Evolutionary conservation across 2,113 vertebrate genomes (phyloP).

Genomic region (Chrysemys picta): DNA sequence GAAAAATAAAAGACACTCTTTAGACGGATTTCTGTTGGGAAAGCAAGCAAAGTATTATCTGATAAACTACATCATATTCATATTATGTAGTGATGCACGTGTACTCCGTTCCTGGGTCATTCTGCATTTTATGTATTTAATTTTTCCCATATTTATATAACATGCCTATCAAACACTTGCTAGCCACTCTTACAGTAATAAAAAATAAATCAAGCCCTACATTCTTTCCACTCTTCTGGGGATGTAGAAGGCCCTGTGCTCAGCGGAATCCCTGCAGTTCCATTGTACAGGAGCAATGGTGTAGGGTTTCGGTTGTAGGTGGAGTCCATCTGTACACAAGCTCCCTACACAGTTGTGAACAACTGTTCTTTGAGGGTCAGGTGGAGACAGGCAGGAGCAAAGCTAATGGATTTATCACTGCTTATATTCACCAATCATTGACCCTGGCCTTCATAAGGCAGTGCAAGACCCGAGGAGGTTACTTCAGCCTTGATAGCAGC

Average conservation of each 20-base stretch:
- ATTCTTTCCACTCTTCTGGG: background rate
- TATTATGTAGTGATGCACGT: slow-evolving; percentile 23
- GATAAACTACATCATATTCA: slow-evolving; percentile 63
- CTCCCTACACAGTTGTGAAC: background rate
- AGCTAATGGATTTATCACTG: background rate
- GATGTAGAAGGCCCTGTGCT: slow-evolving; percentile 6
- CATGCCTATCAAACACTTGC: background rate
- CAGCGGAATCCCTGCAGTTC: slow-evolving; percentile 43
- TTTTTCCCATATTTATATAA: slow-evolving; percentile 6
- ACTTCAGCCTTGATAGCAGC: background rate
- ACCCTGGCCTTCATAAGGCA: background rate
- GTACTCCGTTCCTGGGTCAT: background rate
- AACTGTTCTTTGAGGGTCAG: background rate
- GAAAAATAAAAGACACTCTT: slow-evolving; percentile 75
- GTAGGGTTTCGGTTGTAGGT: background rate
- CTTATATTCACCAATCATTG: background rate
- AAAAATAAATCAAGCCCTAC: slow-evolving; percentile 14
- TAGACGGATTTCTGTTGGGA: slow-evolving; percentile 71
- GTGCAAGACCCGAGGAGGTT: background rate
- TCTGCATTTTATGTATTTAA: background rate
- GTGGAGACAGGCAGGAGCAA: background rate
- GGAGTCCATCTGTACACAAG: background rate
- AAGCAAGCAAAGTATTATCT: slow-evolving; percentile 70
- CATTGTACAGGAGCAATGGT: slow-evolving; percentile 26
- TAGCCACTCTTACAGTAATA: background rate